phyloP scores from a whole-genome alignment of 2,888 invertebrate species.

The Argyresthia goedartella region DNA sequence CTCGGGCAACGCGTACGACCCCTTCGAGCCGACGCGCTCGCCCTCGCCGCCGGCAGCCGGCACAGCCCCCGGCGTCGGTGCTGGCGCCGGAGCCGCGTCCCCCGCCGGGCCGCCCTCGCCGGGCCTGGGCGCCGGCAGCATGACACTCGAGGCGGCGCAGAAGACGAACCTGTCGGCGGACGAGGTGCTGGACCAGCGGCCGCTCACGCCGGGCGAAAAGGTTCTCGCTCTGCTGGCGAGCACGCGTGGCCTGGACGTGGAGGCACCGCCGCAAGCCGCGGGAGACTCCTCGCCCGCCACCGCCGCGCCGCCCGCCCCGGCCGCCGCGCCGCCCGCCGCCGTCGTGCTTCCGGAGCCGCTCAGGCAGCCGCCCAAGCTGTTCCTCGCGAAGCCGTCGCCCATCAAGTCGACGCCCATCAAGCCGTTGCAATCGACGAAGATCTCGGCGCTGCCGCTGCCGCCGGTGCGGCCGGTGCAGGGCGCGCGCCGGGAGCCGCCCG shows the following conservation, averaged over 20 bases:
- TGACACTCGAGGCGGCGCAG: conserved; percentile 60
- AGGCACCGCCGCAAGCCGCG: conserved; percentile 26
- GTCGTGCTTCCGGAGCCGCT: conserved; percentile 38
- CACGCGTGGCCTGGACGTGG: conserved; percentile 53
- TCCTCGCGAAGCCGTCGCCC: conserved; percentile 61
- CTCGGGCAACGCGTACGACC: conserved; percentile 89
- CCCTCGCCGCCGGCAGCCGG: conserved; percentile 73
- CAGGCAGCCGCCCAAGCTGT: conserved; percentile 63
- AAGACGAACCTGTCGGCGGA: conserved; percentile 60
- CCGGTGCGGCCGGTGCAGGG: conserved; percentile 26
- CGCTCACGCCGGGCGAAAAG: conserved; percentile 71
- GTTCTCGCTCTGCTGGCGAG: conserved; percentile 71
- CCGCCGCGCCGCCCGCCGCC: conserved; percentile 17
- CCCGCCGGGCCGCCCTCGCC: conserved; percentile 25
- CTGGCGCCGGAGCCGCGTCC: conserved; percentile 17
- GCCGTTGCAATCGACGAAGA: conserved; percentile 45
- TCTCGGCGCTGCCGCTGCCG: conserved; percentile 31
- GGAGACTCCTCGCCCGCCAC: conserved; percentile 30
- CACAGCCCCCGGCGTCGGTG: conserved; percentile 21
- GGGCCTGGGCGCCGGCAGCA: too few relatives aligned
- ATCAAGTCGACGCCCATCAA: conserved; percentile 73
- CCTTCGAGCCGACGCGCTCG: conserved; percentile 91
- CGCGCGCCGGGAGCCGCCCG: conserved; percentile 21
- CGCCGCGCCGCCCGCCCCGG: conserved; percentile 25
- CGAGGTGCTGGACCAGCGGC: conserved; percentile 54